Percentiles rank a stretch among this genome's conserved stretches.
Evolutionary conservation across 2,888 invertebrate genomes (phyloP).

Genomic region (Ornithoptera alexandrae): DNA sequence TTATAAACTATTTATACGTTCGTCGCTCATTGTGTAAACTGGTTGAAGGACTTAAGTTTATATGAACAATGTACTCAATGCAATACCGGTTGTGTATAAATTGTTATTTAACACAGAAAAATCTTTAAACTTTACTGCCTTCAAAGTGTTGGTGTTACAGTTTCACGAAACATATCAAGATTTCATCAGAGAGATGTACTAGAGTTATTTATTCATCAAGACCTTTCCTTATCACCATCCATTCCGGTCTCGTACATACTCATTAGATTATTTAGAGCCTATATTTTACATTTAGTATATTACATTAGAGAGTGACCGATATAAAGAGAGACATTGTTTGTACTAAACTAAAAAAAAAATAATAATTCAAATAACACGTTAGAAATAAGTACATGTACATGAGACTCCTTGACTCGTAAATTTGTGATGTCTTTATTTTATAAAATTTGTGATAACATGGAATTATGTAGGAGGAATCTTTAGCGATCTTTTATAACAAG

Average conservation of each 20-base stretch:
- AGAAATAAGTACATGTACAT: conserved; percentile 45
- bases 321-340: conserved; percentile 77
- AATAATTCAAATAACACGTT: conserved; percentile 46
- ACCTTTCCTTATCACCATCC: conserved; percentile 65
- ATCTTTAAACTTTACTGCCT: not conserved
- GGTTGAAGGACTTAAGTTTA: conserved; percentile 19
- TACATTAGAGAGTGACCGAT: conserved; percentile 76
- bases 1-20: conserved; percentile 20
- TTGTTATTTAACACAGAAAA: conserved; percentile 37
- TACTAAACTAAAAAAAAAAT: conserved; percentile 64
- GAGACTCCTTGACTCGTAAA: conserved; percentile 68
- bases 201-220: conserved; percentile 57
- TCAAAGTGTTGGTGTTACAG: not conserved
- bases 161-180: not conserved
- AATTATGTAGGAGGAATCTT: conserved; percentile 37
- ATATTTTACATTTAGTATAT: conserved; percentile 57
- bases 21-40: conserved; percentile 28
- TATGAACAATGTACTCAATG: conserved; percentile 29
- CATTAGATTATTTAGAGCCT: conserved; percentile 50
- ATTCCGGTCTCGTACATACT: conserved; percentile 58
- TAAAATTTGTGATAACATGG: conserved; percentile 54
- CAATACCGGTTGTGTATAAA: conserved; percentile 36
- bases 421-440: conserved; percentile 72
- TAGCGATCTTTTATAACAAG: conserved; percentile 30
- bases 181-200: conserved; percentile 46